phyloP scores from a whole-genome alignment of 2,888 invertebrate genomes.

The Macrosoma leucophasiata region DNA sequence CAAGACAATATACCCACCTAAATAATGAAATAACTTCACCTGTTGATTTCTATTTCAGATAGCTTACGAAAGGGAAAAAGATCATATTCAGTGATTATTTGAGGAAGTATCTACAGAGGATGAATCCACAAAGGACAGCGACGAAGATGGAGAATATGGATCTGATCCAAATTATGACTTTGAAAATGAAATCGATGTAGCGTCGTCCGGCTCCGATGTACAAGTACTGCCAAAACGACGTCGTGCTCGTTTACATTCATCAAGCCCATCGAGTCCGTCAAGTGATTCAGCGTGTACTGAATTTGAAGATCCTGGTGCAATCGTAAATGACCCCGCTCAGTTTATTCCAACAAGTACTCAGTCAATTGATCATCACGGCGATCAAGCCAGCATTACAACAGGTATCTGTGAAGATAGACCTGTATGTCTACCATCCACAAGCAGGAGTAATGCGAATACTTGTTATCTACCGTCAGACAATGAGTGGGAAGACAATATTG shows the following conservation, averaged over 20 bases:
- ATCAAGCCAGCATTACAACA: slow-evolving; percentile 3
- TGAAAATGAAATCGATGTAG: slow-evolving; percentile 6
- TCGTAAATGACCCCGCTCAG: slow-evolving; percentile 6
- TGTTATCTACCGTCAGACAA: slow-evolving; percentile 4
- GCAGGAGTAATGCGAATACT: slow-evolving; percentile 4
- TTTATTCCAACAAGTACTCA: slow-evolving; percentile 6
- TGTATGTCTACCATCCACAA: slow-evolving; percentile 5
- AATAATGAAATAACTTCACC: slow-evolving; percentile 5
- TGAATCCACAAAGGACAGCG: slow-evolving; percentile 6
- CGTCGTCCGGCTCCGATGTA: slow-evolving; percentile 5
- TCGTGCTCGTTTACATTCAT: slow-evolving; percentile 4
- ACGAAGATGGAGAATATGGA: slow-evolving; percentile 10
- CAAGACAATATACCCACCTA: slow-evolving; percentile 8
- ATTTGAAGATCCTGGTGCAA: slow-evolving; percentile 5
- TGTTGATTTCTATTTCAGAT: slow-evolving; percentile 7
- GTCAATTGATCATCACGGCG: slow-evolving; percentile 6
- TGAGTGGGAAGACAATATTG: slow-evolving; percentile 6
- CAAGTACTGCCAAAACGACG: slow-evolving; percentile 6
- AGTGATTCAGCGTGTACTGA: slow-evolving; percentile 6
- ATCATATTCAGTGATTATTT: slow-evolving; percentile 5
- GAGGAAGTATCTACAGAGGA: slow-evolving; percentile 10
- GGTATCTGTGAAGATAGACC: slow-evolving; percentile 3
- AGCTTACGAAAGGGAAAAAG: slow-evolving; percentile 7
- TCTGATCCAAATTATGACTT: slow-evolving; percentile 12
- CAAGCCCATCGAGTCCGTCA: slow-evolving; percentile 3